Conservation (phyloP, 2,888 invertebrate species). For the Amiota mariae region DNA sequence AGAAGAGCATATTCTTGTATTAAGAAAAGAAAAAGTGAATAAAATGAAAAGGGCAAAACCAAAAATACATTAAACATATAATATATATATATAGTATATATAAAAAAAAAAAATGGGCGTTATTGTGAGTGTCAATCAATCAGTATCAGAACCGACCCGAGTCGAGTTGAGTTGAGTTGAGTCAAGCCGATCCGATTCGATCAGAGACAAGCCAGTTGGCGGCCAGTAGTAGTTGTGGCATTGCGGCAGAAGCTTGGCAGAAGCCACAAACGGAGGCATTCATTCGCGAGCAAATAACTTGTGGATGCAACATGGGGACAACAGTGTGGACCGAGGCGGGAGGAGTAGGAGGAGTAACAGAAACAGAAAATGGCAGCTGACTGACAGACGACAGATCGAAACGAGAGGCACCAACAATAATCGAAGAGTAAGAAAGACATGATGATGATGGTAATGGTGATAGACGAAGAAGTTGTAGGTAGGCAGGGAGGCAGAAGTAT, state of each 20-base stretch:
- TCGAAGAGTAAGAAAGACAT: not conserved
- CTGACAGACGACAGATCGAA: constrained; percentile 65
- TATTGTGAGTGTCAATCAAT: constrained; percentile 66
- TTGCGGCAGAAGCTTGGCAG: constrained; percentile 24
- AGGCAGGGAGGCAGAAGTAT: too few species aligned
- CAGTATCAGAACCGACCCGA: constrained; percentile 47
- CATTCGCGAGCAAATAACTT: constrained; percentile 4
- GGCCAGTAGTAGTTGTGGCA: constrained; percentile 11
- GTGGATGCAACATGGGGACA: not conserved
- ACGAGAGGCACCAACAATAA: constrained; percentile 31
- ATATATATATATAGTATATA: too few species aligned
- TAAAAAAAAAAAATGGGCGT: constrained; percentile 55
- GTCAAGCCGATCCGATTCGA: not conserved
- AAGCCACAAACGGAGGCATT: constrained; percentile 13
- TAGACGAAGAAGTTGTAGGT: too few species aligned
- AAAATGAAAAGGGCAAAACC: not conserved
- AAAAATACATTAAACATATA: too few species aligned
- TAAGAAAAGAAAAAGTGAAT: not conserved
- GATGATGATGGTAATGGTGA: constrained; percentile 33
- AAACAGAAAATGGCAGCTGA: constrained; percentile 63
- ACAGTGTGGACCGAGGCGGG: too few species aligned
- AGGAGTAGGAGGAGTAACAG: constrained; percentile 22
- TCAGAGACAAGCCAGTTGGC: constrained; percentile 5
- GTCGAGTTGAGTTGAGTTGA: too few species aligned
- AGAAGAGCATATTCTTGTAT: not conserved